A percentile compares a stretch with the other conserved stretches of the same genome.
Conservation (phyloP, 2,888 invertebrate genomes). For the Epiblema foenella region DNA sequence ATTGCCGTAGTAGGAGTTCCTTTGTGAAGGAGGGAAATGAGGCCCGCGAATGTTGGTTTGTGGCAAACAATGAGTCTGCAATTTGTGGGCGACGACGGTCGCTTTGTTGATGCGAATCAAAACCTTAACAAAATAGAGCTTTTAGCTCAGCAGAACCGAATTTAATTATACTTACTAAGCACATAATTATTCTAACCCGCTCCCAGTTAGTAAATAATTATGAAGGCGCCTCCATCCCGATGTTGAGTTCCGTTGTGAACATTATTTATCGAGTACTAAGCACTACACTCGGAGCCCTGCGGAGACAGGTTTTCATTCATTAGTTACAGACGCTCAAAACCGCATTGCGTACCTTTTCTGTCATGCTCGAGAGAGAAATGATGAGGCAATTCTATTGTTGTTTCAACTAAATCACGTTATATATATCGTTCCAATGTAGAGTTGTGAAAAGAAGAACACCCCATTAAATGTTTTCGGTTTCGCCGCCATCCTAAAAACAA, state of each 20-base stretch:
- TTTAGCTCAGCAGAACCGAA: conserved; percentile 58
- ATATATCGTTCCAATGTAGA: not conserved
- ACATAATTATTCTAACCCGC: conserved; percentile 53
- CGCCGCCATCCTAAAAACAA: conserved; percentile 42
- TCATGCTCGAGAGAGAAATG: conserved; percentile 18
- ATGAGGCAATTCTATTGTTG: conserved; percentile 34
- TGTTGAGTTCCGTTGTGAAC: conserved; percentile 49
- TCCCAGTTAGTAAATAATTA: conserved; percentile 46
- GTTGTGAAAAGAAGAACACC: conserved; percentile 18
- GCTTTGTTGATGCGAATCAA: conserved; percentile 78
- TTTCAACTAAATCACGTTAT: not conserved
- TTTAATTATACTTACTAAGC: conserved; percentile 63
- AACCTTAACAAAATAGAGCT: conserved; percentile 73
- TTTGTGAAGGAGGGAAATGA: conserved; percentile 75
- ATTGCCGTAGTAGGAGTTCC: conserved; percentile 74
- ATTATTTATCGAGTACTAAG: conserved; percentile 48
- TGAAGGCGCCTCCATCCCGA: conserved; percentile 34
- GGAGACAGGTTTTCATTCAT: conserved; percentile 43
- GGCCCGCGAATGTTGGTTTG: conserved; percentile 76
- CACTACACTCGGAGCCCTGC: conserved; percentile 19
- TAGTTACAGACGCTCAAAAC: conserved; percentile 37
- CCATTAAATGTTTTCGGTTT: conserved; percentile 35
- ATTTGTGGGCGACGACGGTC: conserved; percentile 76
- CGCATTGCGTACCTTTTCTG: conserved; percentile 36
- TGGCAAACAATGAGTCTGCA: conserved; percentile 80